Conservation (phyloP, 2,113 vertebrate species). For the Orthonyx spaldingii region DNA sequence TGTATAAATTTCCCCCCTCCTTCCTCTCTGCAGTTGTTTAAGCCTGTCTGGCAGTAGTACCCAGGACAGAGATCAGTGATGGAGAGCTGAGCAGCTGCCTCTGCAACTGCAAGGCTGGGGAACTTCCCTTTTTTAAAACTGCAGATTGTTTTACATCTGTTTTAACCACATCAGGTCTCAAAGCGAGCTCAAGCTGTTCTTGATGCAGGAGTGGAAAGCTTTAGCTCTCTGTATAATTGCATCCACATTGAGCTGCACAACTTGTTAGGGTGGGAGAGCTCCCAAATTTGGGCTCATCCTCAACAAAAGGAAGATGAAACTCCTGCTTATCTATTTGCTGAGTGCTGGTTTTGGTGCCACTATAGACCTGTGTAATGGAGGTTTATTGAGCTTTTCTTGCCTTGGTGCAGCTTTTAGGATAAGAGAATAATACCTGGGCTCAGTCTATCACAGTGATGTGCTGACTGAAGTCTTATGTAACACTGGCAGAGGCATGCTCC, state of each 20-base stretch:
- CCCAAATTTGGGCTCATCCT: background rate
- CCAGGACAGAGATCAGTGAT: background rate
- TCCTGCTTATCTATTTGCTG: background rate
- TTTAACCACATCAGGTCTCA: background rate
- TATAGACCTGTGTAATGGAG: accelerated
- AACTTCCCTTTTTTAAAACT: background rate
- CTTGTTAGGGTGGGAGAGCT: background rate
- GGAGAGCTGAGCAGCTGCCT: background rate
- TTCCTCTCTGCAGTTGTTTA: background rate
- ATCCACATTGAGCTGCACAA: background rate
- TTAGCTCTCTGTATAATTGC: background rate
- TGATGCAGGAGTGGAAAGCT: background rate
- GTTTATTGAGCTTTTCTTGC: background rate
- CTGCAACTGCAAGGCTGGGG: background rate
- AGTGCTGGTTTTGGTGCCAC: background rate
- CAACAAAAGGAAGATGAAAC: background rate
- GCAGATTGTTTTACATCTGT: background rate
- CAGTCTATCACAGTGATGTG: background rate
- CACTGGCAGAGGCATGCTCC: background rate
- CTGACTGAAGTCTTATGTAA: background rate
- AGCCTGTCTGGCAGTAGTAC: background rate
- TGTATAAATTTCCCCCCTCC: background rate
- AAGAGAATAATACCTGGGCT: background rate
- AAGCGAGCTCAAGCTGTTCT: background rate
- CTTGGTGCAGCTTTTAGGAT: background rate